Evolutionary conservation across 2,888 invertebrate genomes (phyloP), one percentile per base, ranked within the genome.

Genomic region (Megamerina dolium): DNA sequence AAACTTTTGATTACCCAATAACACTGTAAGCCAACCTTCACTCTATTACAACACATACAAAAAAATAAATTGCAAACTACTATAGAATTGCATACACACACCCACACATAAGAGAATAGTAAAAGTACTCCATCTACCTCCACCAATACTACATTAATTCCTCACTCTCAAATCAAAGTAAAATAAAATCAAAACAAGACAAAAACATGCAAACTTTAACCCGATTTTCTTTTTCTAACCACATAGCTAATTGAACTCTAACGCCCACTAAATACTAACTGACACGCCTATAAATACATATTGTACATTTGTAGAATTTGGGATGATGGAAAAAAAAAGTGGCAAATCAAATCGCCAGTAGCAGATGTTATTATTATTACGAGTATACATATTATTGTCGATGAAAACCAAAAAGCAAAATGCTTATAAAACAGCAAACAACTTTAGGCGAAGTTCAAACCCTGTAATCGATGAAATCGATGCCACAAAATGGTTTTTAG

Each of bases 381-480:
- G n/a, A n/a, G n/a, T n/a, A n/a, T n/a, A n/a, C n/a, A n/a, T n/a
- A n/a, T n/a, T n/a, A n/a, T n/a, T n/a, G n/a, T n/a, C n/a, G n/a
- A n/a, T n/a, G n/a, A n/a, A n/a, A n/a, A n/a, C n/a, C n/a, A n/a
- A n/a, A n/a, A n/a, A n/a, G n/a, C n/a, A n/a, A n/a, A n/a, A n/a
- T n/a, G n/a, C n/a, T n/a, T n/a, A n/a, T n/a, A n/a, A n/a, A n/a
- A n/a, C n/a, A n/a, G n/a, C n/a, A n/a, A n/a, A n/a, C n/a, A n/a
- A n/a, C n/a, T n/a, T n/a, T n/a, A n/a, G n/a, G 18, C 18, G 33
- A 33, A 33, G 33, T 33, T 33, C 21, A 23, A 37, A 26, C 37
- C 10, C 26, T 14, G 27, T 41, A 45, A 45, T 45, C 41, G 45
- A 32, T 41, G 45, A 41, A 45, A 41, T 45, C 37, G 41, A 45